Conservation (phyloP, 2,888 invertebrate species). For the Belgica antarctica region DNA sequence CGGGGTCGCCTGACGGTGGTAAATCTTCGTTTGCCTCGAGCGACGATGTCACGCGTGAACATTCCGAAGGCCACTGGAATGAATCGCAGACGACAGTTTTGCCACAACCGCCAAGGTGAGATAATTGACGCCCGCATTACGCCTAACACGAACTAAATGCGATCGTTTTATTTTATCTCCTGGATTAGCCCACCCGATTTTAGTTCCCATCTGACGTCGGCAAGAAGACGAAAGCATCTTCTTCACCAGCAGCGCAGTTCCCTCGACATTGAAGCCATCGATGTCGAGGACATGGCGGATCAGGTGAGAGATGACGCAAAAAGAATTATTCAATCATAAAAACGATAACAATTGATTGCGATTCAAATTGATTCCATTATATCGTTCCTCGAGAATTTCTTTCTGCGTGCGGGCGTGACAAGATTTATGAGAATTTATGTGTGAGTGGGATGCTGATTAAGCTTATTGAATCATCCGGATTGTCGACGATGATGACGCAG, state of each 20-base stretch:
- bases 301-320: too few species aligned
- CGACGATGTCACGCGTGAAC: constrained; percentile 69
- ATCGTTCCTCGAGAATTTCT: neutral
- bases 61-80: constrained; percentile 86
- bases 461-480: too few species aligned
- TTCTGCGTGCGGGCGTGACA: neutral
- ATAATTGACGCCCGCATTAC: too few species aligned
- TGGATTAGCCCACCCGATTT: constrained; percentile 57
- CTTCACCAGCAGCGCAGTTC: constrained; percentile 82
- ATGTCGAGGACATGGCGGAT: constrained; percentile 67
- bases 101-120: constrained; percentile 65
- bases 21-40: constrained; percentile 65
- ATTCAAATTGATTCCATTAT: neutral
- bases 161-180: constrained; percentile 52
- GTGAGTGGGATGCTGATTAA: too few species aligned
- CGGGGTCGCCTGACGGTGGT: constrained; percentile 69
- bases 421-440: too few species aligned
- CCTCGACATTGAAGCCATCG: constrained; percentile 78
- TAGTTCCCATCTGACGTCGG: constrained; percentile 68
- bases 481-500: too few species aligned
- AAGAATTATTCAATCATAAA: neutral
- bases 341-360: neutral
- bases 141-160: too few species aligned
- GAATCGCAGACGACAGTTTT: constrained; percentile 83
- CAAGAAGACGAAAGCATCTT: constrained; percentile 74